Evolutionary conservation across 2,797 vertebrate species (phyloP), one percentile per base, ranked within the genome.

Genomic region (Myoxocephalus aenaeus): DNA sequence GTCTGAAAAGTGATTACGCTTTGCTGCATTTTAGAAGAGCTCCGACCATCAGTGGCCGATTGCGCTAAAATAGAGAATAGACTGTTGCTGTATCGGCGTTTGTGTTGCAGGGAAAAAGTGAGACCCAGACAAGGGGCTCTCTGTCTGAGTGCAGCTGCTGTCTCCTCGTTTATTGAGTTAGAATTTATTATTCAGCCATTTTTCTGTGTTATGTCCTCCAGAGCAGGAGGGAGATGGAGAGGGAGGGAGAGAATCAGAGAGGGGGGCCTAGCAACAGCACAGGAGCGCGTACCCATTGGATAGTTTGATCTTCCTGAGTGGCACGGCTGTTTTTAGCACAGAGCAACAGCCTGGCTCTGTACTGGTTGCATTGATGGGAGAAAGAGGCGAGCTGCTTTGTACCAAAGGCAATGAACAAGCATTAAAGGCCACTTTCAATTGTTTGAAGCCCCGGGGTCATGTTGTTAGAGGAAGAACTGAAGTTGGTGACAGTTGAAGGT

Each of bases 131-230:
- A 93, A 92, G 92, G 86, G 85, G 68, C 81, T 91, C 89, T 90
- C 90, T 94, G 93, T 93, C 92, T 90, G 91, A 90, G 87, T 88
- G 91, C 89, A 93, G 92, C 91, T 92, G 92, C 92, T 90, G 92
- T 94, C 92, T 93, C 90, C 89, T 83, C 69, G 86, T 90, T 94
- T 94, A 94, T 94, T 91, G 93, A 94, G 92, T 94, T 95, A 92
- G 91, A 94, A 94, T 95, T 93, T 94, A 94, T 94, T 92, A 93
- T 94, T 94, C 90, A 86, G 92, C 89, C 92, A 95, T 94, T 93
- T 94, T 93, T 94, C 92, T 92, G 87, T 88, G 91, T 93, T 92
- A 92, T 93, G 88, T 92, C 87, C 89, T 93, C 87, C 90, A 81
- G 92, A 91, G 92, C 83, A 89, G 86, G 76, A 86, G 86, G 72